Evolutionary conservation across 2,888 invertebrate species (phyloP), one percentile per base, ranked within the genome.

Genomic region (Tupiocoris notatus): DNA sequence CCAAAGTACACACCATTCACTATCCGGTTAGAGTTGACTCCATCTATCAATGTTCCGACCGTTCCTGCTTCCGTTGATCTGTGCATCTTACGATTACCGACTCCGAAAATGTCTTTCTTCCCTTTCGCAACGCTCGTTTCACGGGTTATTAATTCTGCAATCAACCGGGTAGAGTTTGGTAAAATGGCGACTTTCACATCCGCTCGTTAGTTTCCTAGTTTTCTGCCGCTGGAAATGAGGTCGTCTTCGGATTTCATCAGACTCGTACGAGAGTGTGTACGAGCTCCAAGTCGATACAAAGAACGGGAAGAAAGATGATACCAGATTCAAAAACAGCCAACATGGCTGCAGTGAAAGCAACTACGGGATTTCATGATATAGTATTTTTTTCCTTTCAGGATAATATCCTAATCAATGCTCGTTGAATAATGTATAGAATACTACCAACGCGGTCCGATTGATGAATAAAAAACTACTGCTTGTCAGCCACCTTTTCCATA

Each of bases 121-220:
- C 39, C 39, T 39, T 3, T 12, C 6, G 39, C 39, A 39, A 39
- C 39, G 12, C 6, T 12, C 3, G 39, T 39, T 65, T 17, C 65
- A 65, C 39, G 65, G 65, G 18, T 65, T 65, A 65, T 65, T 65
- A 39, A 65, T 39, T 39, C 65, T 39, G 39, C 39, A 20, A 65
- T 39, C 25, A 65, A 39, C 64, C 24, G 63, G 22, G 64, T 18
- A n/a, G 63, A 23, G 63, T 20, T 16, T 24, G 1, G 6, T 39
- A 20, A n/a, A 65, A 24, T 64, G 39, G 18, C 25, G 18, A 39
- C 65, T 65, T 65, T 65, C 65, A 65, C 65, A 65, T 65, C 65
- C 65, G 65, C 65, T 65, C n/a, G 25, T 65, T 24, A 24, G 39
- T 65, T 24, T 6, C 17, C 65, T 39, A 39, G 65, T 65, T 65